Evolutionary conservation across 2,113 vertebrate genomes (phyloP).

Genomic region (Girardinichthys multiradiatus): DNA sequence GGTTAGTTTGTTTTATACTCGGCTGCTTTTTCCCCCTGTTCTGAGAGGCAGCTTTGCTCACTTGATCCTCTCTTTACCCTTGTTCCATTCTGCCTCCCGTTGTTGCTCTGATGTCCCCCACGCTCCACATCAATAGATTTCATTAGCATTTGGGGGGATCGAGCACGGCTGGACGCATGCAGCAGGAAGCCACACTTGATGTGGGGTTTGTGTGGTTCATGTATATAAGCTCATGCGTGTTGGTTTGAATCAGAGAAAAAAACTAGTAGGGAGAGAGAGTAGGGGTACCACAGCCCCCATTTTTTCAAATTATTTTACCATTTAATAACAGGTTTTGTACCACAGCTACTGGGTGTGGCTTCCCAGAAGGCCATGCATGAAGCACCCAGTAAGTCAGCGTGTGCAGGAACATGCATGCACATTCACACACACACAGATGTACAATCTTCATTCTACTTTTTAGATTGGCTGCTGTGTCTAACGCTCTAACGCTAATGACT

Average conservation of each 20-base stretch:
- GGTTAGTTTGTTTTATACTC: conserved; percentile 68
- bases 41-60: conserved; percentile 63
- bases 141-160: conserved; percentile 75
- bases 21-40: conserved; percentile 42
- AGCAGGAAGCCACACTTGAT: conserved; percentile 68
- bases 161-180: conserved; percentile 74
- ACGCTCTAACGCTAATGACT: not conserved
- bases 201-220: conserved; percentile 59
- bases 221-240: conserved; percentile 13
- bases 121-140: conserved; percentile 82
- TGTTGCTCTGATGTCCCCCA: conserved; percentile 71
- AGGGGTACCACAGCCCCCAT: conserved; percentile 61
- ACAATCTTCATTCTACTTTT: not conserved
- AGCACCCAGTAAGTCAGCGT: conserved; percentile 90
- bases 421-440: conserved; percentile 15
- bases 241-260: conserved; percentile 2
- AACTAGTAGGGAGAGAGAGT: conserved; percentile 14
- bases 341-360: conserved; percentile 95
- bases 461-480: not conserved
- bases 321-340: conserved; percentile 91
- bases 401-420: conserved; percentile 22
- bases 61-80: conserved; percentile 50
- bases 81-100: conserved; percentile 41
- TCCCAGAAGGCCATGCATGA: conserved; percentile 95
- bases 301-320: conserved; percentile 78